These are phyloP conservation scores for Apaloderma vittatum DNA, from an alignment of 2,113 vertebrate genomes.

Conservation along the genomic window DNA sequence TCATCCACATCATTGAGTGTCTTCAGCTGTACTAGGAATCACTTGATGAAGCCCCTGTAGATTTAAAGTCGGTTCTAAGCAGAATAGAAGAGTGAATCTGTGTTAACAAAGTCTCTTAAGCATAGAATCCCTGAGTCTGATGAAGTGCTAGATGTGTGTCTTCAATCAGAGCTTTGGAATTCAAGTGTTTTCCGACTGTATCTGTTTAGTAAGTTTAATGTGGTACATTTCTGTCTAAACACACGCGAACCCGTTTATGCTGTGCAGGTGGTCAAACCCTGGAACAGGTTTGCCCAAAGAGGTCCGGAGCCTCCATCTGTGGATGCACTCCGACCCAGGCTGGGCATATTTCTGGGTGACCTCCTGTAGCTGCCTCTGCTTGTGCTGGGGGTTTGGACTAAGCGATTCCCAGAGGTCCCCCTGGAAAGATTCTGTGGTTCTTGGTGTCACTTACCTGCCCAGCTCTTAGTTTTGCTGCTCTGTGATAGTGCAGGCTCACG, in stretches of 20 bases:
- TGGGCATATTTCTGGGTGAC: not conserved
- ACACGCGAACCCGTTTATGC: not conserved
- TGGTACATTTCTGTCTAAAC: not conserved
- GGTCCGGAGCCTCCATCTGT: not conserved
- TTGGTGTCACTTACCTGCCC: not conserved
- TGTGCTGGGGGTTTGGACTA: not conserved
- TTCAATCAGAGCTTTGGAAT: not conserved
- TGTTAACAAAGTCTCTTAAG: not conserved
- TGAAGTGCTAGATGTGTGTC: not conserved
- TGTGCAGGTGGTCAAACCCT: not conserved
- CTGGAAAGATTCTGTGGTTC: not conserved
- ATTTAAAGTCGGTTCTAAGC: slow-evolving; percentile 8
- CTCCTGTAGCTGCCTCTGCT: not conserved
- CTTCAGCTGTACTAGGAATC: not conserved
- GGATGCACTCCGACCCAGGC: not conserved
- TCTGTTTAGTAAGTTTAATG: not conserved
- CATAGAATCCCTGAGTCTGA: not conserved
- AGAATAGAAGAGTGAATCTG: not conserved
- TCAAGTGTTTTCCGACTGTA: not conserved
- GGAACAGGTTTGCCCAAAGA: not conserved
- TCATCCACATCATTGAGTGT: not conserved
- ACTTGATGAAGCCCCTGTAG: slow-evolving; percentile 39
- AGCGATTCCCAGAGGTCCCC: not conserved
- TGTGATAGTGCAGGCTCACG: not conserved
- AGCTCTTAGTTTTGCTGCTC: not conserved